These are phyloP conservation scores for Typhlichthys subterraneus DNA, from an alignment of 2,797 vertebrate species.

Conservation along the genomic window DNA sequence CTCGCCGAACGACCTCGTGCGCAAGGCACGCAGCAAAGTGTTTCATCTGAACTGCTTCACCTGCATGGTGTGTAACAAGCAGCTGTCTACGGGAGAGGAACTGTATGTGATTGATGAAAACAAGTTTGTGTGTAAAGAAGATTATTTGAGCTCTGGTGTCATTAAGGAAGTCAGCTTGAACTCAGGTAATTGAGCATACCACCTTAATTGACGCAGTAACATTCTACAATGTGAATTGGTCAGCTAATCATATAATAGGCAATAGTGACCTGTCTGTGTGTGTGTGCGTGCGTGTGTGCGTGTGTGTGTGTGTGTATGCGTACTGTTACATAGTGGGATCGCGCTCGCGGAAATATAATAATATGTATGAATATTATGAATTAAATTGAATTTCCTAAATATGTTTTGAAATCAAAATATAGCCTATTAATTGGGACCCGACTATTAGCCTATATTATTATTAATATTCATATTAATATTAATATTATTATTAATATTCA, in stretches of 20 bases:
- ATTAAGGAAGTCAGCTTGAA: slow-evolving; percentile 92
- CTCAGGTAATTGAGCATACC: slow-evolving; percentile 82
- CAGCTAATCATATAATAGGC: background rate
- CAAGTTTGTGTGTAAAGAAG: slow-evolving; percentile 97
- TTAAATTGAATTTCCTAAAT: too few species aligned
- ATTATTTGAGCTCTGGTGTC: slow-evolving; percentile 87
- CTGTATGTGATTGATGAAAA: slow-evolving; percentile 96
- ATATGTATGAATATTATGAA: too few species aligned
- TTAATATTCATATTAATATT: background rate
- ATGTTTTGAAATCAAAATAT: too few species aligned
- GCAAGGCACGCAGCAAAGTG: slow-evolving; percentile 92
- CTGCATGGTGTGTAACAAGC: slow-evolving; percentile 97
- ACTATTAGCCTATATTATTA: too few species aligned
- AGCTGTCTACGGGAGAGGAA: slow-evolving; percentile 96
- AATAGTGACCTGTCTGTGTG: background rate
- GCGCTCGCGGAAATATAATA: background rate
- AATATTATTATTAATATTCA: too few species aligned
- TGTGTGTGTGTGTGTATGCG: background rate
- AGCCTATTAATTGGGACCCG: too few species aligned
- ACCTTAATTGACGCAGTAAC: too few species aligned
- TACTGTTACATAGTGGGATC: background rate
- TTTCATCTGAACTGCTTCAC: slow-evolving; percentile 98
- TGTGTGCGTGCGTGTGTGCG: background rate
- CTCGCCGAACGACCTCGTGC: slow-evolving; percentile 92
- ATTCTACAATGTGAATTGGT: too few species aligned